These are phyloP conservation scores for Catagonus wagneri DNA, from an alignment of 2,113 vertebrate genomes.

Conservation along the genomic window DNA sequence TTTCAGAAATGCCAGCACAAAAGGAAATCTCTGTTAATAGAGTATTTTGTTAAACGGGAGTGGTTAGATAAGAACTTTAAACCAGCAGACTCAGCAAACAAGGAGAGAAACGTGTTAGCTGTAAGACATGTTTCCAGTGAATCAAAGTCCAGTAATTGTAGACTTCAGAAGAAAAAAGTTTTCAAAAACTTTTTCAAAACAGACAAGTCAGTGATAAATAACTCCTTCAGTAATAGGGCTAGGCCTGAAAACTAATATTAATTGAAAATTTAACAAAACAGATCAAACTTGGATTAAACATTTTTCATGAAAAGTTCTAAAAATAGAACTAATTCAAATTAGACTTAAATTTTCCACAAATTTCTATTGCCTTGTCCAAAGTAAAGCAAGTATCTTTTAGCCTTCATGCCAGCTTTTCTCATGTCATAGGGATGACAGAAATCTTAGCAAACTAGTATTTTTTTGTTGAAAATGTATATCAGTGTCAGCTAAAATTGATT, in stretches of 20 bases:
- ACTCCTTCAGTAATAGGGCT: slow-evolving; percentile 62
- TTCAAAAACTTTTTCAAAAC: slow-evolving; percentile 84
- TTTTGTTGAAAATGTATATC: slow-evolving; percentile 75
- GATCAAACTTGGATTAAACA: slow-evolving; percentile 76
- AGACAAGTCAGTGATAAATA: slow-evolving; percentile 84
- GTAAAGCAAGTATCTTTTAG: slow-evolving; percentile 65
- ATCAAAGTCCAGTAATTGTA: slow-evolving; percentile 78
- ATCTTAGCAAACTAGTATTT: slow-evolving; percentile 56
- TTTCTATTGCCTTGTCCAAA: slow-evolving; percentile 69
- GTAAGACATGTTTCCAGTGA: slow-evolving; percentile 87
- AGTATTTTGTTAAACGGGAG: slow-evolving; percentile 86
- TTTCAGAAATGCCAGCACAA: slow-evolving; percentile 91
- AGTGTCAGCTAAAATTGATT: slow-evolving; percentile 56
- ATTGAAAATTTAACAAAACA: slow-evolving; percentile 66
- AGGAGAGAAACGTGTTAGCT: slow-evolving; percentile 84
- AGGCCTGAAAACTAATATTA: slow-evolving; percentile 58
- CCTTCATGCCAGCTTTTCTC: slow-evolving; percentile 63
- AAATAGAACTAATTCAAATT: slow-evolving; percentile 49
- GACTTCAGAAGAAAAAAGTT: slow-evolving; percentile 84
- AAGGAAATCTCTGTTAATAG: slow-evolving; percentile 86
- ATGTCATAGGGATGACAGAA: slow-evolving; percentile 64
- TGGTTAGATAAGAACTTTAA: slow-evolving; percentile 86
- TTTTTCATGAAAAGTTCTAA: slow-evolving; percentile 69
- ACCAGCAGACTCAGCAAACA: slow-evolving; percentile 71
- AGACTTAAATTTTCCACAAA: slow-evolving; percentile 62